phyloP scores from a whole-genome alignment of 1,140 invertebrate species.

The Drosophila funebris region DNA sequence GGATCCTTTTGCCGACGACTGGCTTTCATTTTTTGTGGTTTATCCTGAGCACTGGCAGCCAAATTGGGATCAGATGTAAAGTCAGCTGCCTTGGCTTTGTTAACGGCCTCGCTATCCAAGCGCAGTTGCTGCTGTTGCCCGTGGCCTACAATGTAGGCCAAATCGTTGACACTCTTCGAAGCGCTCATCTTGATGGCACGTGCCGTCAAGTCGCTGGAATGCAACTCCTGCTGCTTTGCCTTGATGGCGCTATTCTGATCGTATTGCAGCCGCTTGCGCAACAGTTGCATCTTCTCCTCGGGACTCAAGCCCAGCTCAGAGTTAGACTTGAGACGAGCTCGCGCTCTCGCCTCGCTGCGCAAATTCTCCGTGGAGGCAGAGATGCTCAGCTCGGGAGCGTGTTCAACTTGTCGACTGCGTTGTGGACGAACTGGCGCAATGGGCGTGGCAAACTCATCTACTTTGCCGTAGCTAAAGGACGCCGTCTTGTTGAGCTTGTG shows the following conservation, averaged over 20 bases:
- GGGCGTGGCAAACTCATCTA: conserved; percentile 56
- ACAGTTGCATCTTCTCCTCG: conserved; percentile 87
- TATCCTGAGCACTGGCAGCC: conserved; percentile 66
- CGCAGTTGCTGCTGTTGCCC: conserved; percentile 40
- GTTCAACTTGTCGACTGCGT: conserved; percentile 22
- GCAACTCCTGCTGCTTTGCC: conserved; percentile 41
- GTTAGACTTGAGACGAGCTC: conserved; percentile 89
- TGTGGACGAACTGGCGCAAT: conserved; percentile 46
- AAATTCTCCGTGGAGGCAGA: conserved; percentile 86
- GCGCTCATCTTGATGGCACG: conserved; percentile 78
- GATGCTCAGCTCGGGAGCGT: conserved; percentile 36
- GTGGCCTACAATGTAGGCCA: conserved; percentile 65
- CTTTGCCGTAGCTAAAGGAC: conserved; percentile 63
- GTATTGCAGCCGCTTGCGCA: conserved; percentile 80
- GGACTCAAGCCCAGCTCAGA: conserved; percentile 90
- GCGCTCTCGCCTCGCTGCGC: conserved; percentile 87
- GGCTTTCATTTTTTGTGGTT: conserved; percentile 75
- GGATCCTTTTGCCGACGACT: conserved; percentile 86
- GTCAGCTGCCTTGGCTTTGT: conserved; percentile 56
- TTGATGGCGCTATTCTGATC: conserved; percentile 52
- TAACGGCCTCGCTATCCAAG: conserved; percentile 37
- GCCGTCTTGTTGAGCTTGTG: conserved; percentile 75
- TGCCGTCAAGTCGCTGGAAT: conserved; percentile 48
- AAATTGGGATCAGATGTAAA: conserved; percentile 87
- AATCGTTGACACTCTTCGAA: conserved; percentile 83